phyloP scores from a whole-genome alignment of 2,888 invertebrate species.

The Camptogramma bilineatum region DNA sequence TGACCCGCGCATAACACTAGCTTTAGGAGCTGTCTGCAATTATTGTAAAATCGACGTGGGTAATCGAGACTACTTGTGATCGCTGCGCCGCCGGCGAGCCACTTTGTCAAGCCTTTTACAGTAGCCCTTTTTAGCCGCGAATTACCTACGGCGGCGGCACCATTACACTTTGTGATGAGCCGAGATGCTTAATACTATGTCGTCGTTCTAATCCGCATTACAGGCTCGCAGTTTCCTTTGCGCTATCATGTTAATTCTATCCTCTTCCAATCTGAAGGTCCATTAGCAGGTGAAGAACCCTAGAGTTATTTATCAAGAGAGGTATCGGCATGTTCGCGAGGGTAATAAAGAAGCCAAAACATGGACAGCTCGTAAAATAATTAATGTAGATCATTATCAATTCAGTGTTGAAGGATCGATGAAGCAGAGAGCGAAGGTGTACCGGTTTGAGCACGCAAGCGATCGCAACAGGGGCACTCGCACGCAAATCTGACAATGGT shows the following conservation, averaged over 20 bases:
- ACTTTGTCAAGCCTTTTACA: constrained; percentile 65
- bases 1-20: constrained; percentile 68
- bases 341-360: constrained; percentile 52
- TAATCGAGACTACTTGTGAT: constrained; percentile 60
- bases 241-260: constrained; percentile 23
- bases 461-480: constrained; percentile 44
- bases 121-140: constrained; percentile 61
- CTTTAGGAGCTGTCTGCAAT: constrained; percentile 69
- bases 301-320: constrained; percentile 36
- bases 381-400: constrained; percentile 60
- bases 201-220: constrained; percentile 44
- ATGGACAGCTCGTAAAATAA: constrained; percentile 54
- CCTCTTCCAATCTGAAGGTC: constrained; percentile 15
- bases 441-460: constrained; percentile 62
- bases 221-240: constrained; percentile 34
- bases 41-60: constrained; percentile 67
- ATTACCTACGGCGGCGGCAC: constrained; percentile 52
- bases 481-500: constrained; percentile 52
- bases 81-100: constrained; percentile 55
- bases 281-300: constrained; percentile 19
- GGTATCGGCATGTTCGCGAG: constrained; percentile 35
- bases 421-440: constrained; percentile 50
- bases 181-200: constrained; percentile 41
- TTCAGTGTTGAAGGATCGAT: constrained; percentile 59
- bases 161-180: constrained; percentile 55